These are phyloP conservation scores for Desmodus rotundus DNA, from an alignment of 2,113 vertebrate species.

Conservation along the genomic window DNA sequence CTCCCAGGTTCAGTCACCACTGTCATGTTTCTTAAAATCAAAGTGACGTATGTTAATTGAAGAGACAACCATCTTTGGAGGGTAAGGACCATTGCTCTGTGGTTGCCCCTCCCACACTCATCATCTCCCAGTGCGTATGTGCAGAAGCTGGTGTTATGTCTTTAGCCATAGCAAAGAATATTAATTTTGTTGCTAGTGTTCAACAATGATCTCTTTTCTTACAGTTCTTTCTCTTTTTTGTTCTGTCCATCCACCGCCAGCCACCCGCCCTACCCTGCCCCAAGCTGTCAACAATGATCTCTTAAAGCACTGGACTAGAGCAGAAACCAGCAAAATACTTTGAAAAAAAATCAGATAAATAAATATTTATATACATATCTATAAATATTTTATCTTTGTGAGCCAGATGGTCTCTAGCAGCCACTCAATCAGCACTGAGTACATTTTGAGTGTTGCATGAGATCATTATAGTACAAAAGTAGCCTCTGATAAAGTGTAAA, in stretches of 20 bases:
- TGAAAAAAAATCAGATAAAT: neutral
- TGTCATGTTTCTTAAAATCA: neutral
- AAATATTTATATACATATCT: neutral
- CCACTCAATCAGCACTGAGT: neutral
- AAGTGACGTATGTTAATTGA: conserved; percentile 26
- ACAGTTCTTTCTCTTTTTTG: too few species aligned
- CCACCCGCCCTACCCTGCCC: too few species aligned
- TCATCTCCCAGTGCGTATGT: too few species aligned
- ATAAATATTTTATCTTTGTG: neutral
- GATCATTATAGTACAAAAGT: neutral
- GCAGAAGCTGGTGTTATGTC: neutral
- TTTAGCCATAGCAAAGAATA: neutral
- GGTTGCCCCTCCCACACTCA: too few species aligned
- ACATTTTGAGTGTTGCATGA: neutral
- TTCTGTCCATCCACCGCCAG: too few species aligned
- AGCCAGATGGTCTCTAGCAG: neutral
- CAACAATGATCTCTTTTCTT: neutral
- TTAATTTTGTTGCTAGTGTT: neutral
- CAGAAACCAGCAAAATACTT: neutral
- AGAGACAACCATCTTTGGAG: neutral
- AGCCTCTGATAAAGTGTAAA: neutral
- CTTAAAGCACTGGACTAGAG: neutral
- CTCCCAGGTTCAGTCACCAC: neutral
- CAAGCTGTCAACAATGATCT: neutral
- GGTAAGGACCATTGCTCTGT: neutral